Base-by-base conservation (phyloP, 2,888 invertebrate genomes). In the Tiliacea citrago region DNA sequence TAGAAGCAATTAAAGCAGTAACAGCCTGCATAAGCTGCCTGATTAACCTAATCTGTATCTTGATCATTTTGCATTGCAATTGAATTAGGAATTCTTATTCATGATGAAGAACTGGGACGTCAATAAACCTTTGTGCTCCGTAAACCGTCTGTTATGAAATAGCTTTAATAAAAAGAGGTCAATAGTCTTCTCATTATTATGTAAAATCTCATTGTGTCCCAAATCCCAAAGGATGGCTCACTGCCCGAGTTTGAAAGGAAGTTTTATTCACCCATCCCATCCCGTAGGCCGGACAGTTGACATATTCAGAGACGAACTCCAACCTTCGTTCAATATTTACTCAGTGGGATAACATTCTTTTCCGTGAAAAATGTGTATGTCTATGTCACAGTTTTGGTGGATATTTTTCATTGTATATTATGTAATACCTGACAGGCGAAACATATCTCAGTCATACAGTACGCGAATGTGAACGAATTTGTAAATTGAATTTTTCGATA, bases 241-340 rank as follows among this genome's bases (percentile, higher is more conserved):
- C 88, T 88, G 86, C 85, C 82, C 83, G 85, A 89, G 86, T 88
- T 88, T 88, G 88, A 90, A 90, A 90, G 89, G 89, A 89, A 89
- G 88, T 89, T 91, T 90, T 91, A 90, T 92, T 90, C 86, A 82
- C 85, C 86, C 65, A 61, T 68, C 86, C 62, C 68, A 85, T 86
- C 89, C 90, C 90, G 86, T 85, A 71, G 42, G 80, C 82, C 86
- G 91, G 93, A 93, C 93, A 92, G 93, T 90, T 93, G 92, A 93
- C 94, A 93, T 94, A 94, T 94, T 93, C 93, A 87, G 90, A 92
- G 90, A 90, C 91, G 90, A 92, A 91, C 91, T 91, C 83, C 79
- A 89, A 89, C 81, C 90, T 92, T 92, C 92, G 91, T 95, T 89
- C 91, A 93, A 93, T 95, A 94, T 95, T 95, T 91, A 93, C 90